Evolutionary conservation across 2,113 vertebrate genomes (phyloP), one percentile per base, ranked within the genome.

Genomic region (Crocuta crocuta): DNA sequence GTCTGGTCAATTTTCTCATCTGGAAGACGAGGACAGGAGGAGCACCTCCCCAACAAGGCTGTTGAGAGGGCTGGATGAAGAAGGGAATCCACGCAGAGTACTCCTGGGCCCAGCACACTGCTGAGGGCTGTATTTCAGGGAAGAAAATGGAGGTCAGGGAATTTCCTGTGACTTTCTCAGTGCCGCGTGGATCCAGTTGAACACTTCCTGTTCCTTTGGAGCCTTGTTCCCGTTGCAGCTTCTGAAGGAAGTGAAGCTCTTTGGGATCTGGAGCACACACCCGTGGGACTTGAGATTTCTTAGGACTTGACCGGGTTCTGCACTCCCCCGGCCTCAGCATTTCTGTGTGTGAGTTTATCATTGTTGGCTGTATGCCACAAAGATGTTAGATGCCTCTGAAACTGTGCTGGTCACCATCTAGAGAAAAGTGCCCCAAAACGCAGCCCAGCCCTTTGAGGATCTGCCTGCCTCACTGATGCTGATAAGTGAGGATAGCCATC

Each of bases 1-100:
- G 65, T 31, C 83, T 91, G 31, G 45, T 73, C 93, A 11, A 7
- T 94, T 89, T 96, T 88, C 66, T 95, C 76, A 63, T 66, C 61
- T 65, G 78, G 61, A 21, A 91, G 74, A 55, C 31, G 45, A 31
- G 24, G 45, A 19, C 45, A 65, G 10, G 26, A 71, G 55, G 5
- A 66, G 35, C 63, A 10, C 31, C 26, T n/a, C 6, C 4, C 45
- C 84, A 16, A 11, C 19, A 65, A 63, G 33, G 39, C 45, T n/a
- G 10, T 7, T 71, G 91, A 95, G 23, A 7, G 35, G 28, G 82
- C 7, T 2, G 9, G 17, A 3, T 39, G 50, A 70, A 31, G 35
- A 23, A 33, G 28, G 35, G 23, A 35, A 35, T 39, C n/a, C 23
- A 4, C 15, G 19, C 15, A 5, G 68, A 26, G 15, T 43, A 1